Evolutionary conservation across 2,113 vertebrate genomes (phyloP).

Genomic region (Hemibagrus wyckioides): DNA sequence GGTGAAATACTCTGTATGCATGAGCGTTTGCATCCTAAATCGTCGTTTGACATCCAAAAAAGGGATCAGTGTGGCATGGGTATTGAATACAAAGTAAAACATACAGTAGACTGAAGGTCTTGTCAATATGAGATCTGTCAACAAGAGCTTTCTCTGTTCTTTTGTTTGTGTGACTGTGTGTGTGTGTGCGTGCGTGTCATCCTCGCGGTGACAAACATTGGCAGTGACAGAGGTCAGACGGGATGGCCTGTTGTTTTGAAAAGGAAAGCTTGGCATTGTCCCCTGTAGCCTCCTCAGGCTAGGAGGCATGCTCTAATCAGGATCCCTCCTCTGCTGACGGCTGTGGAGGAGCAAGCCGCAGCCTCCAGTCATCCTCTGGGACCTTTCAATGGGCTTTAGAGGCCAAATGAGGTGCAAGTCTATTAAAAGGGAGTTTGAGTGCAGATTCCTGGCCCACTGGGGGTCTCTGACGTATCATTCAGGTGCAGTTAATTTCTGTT

Average conservation of each 20-base stretch:
- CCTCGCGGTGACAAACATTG: slow-evolving; percentile 72
- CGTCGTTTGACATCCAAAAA: background rate
- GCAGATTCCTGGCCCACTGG: slow-evolving; percentile 71
- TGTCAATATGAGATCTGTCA: slow-evolving; percentile 49
- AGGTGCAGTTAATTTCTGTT: slow-evolving; percentile 75
- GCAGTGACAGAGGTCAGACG: slow-evolving; percentile 79
- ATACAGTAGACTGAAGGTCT: slow-evolving; percentile 19
- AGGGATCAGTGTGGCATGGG: background rate
- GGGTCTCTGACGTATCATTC: slow-evolving; percentile 69
- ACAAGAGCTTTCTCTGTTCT: slow-evolving; percentile 36
- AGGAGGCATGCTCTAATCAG: slow-evolving; percentile 67
- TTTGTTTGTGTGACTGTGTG: slow-evolving; percentile 42
- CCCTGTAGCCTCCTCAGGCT: slow-evolving; percentile 66
- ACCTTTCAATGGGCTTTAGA: slow-evolving; percentile 80
- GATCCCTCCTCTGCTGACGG: slow-evolving; percentile 56
- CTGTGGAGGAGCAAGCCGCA: slow-evolving; percentile 58
- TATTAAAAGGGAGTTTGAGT: slow-evolving; percentile 78
- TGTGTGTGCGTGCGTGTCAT: slow-evolving; percentile 65
- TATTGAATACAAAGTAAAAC: slow-evolving; percentile 41
- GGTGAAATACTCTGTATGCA: slow-evolving; percentile 5
- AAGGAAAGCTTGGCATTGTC: slow-evolving; percentile 72
- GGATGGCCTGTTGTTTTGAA: slow-evolving; percentile 76
- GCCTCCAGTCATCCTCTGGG: slow-evolving; percentile 71
- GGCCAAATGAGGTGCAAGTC: slow-evolving; percentile 86
- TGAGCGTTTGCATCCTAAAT: background rate